phyloP scores from a whole-genome alignment of 2,113 vertebrate species.

The Bothrops jararaca region DNA sequence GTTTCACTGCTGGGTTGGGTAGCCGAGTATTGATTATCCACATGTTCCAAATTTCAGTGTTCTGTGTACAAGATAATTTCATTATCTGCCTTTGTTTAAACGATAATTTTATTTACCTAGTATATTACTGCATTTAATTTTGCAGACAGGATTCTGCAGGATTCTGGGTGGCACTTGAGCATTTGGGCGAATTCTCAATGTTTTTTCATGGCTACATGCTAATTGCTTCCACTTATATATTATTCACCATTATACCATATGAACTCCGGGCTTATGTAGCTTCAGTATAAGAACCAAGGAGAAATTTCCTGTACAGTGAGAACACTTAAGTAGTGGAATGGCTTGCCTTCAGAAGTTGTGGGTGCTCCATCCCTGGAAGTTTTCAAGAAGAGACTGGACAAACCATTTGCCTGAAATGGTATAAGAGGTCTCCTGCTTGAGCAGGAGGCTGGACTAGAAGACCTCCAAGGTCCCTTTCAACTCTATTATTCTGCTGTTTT shows the following conservation, averaged over 20 bases:
- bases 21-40: conserved; percentile 53
- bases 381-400: not conserved
- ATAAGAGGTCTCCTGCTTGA: not conserved
- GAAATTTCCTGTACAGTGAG: not conserved
- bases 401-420: not conserved
- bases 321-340: not conserved
- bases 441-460: not conserved
- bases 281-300: not conserved
- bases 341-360: not conserved
- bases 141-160: conserved; percentile 18
- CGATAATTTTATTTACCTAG: conserved; percentile 70
- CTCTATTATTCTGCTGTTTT: not conserved
- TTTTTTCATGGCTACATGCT: conserved; percentile 38
- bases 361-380: not conserved
- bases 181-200: conserved; percentile 37
- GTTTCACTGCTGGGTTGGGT: not conserved
- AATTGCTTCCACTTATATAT: conserved; percentile 49
- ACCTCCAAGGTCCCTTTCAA: not conserved
- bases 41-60: conserved; percentile 69
- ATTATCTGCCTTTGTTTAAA: conserved; percentile 71
- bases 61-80: conserved; percentile 66
- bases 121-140: conserved; percentile 51
- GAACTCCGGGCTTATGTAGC: not conserved
- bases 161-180: conserved; percentile 26
- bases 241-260: rapidly evolving